Conservation (phyloP, 2,888 invertebrate genomes). For the Zaprionus bogoriensis region DNA sequence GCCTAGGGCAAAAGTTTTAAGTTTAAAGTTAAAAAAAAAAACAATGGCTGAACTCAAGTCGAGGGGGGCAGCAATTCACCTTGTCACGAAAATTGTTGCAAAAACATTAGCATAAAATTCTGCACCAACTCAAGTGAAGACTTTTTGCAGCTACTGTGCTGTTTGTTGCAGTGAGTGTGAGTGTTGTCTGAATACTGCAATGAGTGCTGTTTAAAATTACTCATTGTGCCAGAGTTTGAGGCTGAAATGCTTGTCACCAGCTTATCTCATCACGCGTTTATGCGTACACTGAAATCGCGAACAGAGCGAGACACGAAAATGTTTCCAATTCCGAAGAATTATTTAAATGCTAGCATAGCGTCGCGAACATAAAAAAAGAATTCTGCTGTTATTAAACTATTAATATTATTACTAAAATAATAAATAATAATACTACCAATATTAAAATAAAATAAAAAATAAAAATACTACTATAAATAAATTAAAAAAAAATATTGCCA, state of each 20-base stretch:
- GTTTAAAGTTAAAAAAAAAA: constrained; percentile 24
- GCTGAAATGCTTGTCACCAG: constrained; percentile 5
- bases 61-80: constrained; percentile 19
- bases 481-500: no score
- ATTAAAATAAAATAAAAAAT: no score
- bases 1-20: no score
- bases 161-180: neutral
- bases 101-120: constrained; percentile 50
- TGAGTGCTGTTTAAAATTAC: constrained; percentile 45
- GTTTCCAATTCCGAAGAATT: no score
- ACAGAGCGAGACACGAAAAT: neutral
- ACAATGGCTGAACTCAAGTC: constrained; percentile 26
- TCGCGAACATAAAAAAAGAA: no score
- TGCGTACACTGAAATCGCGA: constrained; percentile 2
- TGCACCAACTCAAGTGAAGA: constrained; percentile 25
- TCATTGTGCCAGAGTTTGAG: constrained; percentile 32
- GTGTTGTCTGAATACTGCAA: constrained; percentile 43
- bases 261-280: no score
- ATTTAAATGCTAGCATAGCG: no score
- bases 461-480: no score
- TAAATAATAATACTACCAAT: no score
- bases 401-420: no score
- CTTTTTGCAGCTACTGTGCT: constrained; percentile 32
- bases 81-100: constrained; percentile 46
- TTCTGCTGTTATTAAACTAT: no score